Percentiles rank a stretch among this genome's conserved stretches.
Evolutionary conservation across 1,140 invertebrate genomes (phyloP).

Genomic region (Archivesica marissinica): DNA sequence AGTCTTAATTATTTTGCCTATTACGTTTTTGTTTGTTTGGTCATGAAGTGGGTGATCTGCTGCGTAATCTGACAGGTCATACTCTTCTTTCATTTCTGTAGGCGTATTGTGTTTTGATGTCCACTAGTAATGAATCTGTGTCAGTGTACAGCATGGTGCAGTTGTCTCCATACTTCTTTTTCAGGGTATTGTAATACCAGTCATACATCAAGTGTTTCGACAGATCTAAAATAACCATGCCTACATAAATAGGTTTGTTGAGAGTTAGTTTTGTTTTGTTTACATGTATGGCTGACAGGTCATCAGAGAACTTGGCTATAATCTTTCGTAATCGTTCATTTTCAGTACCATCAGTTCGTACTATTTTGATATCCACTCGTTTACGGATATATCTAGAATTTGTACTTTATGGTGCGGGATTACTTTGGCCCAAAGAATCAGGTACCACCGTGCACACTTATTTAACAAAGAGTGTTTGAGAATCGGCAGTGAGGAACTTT

Average conservation of each 20-base stretch:
- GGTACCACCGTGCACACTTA: no score
- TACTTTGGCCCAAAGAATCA: slow-evolving; percentile 76
- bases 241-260: slow-evolving; percentile 71
- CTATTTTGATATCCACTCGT: not conserved
- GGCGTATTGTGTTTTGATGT: slow-evolving; percentile 81
- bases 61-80: slow-evolving; percentile 63
- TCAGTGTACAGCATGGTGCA: slow-evolving; percentile 79
- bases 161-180: slow-evolving; percentile 70
- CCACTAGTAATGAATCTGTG: slow-evolving; percentile 83
- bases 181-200: slow-evolving; percentile 74
- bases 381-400: slow-evolving; percentile 33
- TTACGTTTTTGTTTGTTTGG: slow-evolving; percentile 84
- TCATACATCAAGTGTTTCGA: slow-evolving; percentile 71
- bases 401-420: slow-evolving; percentile 80
- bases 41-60: slow-evolving; percentile 55
- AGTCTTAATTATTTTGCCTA: slow-evolving; percentile 85
- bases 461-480: no score
- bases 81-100: slow-evolving; percentile 79
- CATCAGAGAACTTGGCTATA: slow-evolving; percentile 72
- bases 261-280: slow-evolving; percentile 62
- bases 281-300: slow-evolving; percentile 66
- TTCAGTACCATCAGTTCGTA: not conserved
- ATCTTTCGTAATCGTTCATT: slow-evolving; percentile 3
- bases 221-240: slow-evolving; percentile 65
- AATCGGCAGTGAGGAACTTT: no score